Base-by-base conservation (phyloP, 2,888 invertebrate genomes). In the Trichogramma evanescens region DNA sequence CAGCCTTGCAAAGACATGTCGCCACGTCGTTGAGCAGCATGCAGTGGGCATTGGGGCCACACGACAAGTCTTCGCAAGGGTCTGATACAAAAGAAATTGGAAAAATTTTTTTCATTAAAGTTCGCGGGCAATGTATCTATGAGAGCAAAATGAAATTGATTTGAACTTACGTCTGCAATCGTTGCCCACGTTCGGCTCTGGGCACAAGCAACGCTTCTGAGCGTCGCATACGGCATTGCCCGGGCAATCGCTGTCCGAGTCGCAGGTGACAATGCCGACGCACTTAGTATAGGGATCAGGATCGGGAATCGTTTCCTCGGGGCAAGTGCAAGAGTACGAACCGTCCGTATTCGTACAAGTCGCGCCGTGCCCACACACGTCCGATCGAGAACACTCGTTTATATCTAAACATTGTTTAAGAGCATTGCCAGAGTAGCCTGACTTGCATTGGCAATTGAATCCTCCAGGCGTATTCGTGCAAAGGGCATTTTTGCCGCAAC, bases 101-200 rank as follows among this genome's bases (percentile, higher is more conserved):
- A n/a, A 44, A 4, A n/a, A 69, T 50, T 9, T 2, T 2, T 48
- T 43, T 43, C 6, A 48, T 42, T 38, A 42, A 45, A 56, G 41
- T 49, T 49, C n/a, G 63, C 26, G 66, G 65, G 66, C 43, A 50
- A 7, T 9, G 10, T 4, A 13, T 10, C 26, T 38, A 26, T 44
- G 63, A 49, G 53, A 61, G 52, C 46, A 60, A 55, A 26, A 61
- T 49, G 40, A 8, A 50, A 50, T 50, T 26, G 3, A 3, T 48
- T 38, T 48, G 7, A 8, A 83, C 89, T 86, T 83, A 91, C 91
- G 94, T 78, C 93, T 85, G 71, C 95, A 95, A 72, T 93, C 92
- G 70, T 93, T 91, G 69, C 94, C 95, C 68, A 92, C 82, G 74
- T 94, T 94, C 0, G 95, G 95, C 71, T 92, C 92, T 3, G 93